Evolutionary conservation across 2,888 invertebrate genomes (phyloP).

Genomic region (Paralinhomoeus sp.): DNA sequence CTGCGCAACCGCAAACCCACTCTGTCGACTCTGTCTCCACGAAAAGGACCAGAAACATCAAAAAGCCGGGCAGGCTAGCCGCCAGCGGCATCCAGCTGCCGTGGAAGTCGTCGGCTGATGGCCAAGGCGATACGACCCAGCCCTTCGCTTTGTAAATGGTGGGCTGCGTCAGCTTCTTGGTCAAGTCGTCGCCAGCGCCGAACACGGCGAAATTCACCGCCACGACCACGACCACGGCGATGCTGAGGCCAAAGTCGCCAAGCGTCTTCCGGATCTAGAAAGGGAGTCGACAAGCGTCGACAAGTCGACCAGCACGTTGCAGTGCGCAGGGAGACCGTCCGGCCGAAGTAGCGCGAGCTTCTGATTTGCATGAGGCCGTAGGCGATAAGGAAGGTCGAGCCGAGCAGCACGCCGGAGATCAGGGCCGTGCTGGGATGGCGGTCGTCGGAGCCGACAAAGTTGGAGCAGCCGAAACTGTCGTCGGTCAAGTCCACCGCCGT

Average conservation of each 20-base stretch:
- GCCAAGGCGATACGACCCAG: too few species aligned
- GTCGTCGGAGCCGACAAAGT: not conserved
- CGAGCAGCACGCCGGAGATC: constrained; percentile 63
- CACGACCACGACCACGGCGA: constrained; percentile 69
- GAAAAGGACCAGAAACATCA: constrained; percentile 68
- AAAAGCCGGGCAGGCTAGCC: constrained; percentile 60
- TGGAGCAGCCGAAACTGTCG: not conserved
- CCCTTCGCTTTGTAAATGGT: constrained; percentile 17
- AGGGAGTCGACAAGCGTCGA: not conserved
- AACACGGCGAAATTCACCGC: constrained; percentile 48
- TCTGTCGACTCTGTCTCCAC: constrained; percentile 54
- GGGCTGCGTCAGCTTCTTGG: constrained; percentile 40
- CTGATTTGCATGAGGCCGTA: constrained; percentile 74
- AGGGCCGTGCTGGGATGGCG: constrained; percentile 62
- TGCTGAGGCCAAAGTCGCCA: constrained; percentile 88
- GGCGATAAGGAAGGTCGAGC: constrained; percentile 74
- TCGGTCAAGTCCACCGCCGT: too few species aligned
- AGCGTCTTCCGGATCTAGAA: constrained; percentile 52
- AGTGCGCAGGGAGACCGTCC: too few species aligned
- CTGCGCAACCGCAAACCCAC: too few species aligned
- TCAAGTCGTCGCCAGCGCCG: constrained; percentile 52
- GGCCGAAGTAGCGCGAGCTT: constrained; percentile 75
- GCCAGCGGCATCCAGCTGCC: constrained; percentile 48
- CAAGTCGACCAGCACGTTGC: too few species aligned
- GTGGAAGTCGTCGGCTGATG: too few species aligned